Evolutionary conservation across 2,888 invertebrate genomes (phyloP).

Genomic region (Neoascia interrupta): DNA sequence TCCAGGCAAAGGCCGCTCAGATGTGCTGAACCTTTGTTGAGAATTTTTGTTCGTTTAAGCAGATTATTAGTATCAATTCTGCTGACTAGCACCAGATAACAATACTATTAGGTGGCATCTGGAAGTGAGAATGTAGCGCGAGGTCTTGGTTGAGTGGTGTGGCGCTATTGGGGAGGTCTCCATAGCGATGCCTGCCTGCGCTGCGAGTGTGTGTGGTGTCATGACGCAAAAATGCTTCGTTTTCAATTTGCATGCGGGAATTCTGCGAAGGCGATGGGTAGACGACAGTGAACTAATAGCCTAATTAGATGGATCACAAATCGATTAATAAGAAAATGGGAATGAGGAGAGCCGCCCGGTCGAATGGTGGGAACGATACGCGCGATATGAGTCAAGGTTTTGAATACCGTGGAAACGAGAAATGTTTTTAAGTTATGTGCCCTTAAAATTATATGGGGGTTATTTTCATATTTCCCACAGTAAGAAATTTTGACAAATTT

Average conservation of each 20-base stretch:
- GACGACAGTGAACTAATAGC: constrained; percentile 64
- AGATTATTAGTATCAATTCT: constrained; percentile 64
- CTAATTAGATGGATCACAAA: constrained; percentile 65
- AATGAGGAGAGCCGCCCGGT: not conserved
- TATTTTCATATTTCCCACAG: too few species aligned
- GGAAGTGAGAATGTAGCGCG: constrained; percentile 53
- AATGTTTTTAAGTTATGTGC: constrained; percentile 3
- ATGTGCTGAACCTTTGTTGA: constrained; percentile 36
- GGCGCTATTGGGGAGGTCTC: constrained; percentile 65
- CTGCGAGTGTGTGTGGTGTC: constrained; percentile 29
- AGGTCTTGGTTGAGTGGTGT: constrained; percentile 24
- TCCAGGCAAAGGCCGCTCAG: not conserved
- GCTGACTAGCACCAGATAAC: constrained; percentile 64
- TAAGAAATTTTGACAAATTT: too few species aligned
- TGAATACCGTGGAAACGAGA: constrained; percentile 19
- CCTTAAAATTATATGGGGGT: too few species aligned
- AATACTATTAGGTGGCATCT: constrained; percentile 51
- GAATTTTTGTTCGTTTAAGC: constrained; percentile 2
- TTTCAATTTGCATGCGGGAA: constrained; percentile 39
- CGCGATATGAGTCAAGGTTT: constrained; percentile 18
- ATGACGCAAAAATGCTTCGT: constrained; percentile 53
- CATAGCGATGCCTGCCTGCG: not conserved
- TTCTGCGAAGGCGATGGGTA: constrained; percentile 54
- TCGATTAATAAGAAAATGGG: constrained; percentile 60
- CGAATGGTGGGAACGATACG: not conserved